Base-by-base conservation (phyloP, 2,888 invertebrate species). In the Mythimna ferrago region DNA sequence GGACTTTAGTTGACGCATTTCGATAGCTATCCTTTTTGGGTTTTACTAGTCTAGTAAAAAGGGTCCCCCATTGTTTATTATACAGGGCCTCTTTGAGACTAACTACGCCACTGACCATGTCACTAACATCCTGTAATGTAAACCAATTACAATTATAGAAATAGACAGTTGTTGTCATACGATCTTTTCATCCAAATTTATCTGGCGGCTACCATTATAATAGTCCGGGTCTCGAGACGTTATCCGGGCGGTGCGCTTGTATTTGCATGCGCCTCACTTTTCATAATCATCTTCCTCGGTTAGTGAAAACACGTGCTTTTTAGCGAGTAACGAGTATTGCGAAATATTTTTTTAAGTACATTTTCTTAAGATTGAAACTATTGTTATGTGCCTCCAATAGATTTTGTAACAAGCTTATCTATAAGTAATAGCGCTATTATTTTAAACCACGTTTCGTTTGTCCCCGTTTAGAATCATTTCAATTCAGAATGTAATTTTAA, bases 311-410 rank as follows among this genome's bases (percentile, higher is more conserved):
- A 51, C 26, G 58, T 58, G 21, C 56, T 68, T 58, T 57, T 51
- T 58, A 71, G 48, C 38, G 6, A 51, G 26, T 16, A 38, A 71
- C 26, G n/a, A n/a, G n/a, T 51, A 38, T 71, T 58, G 69, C 41
- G 19, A 71, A 38, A n/a, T 57, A 48, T 19, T 19, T 35, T 68
- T 58, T 16, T 44, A 14, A 48, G 16, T 41, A 68, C 16, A 9
- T 48, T 57, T 66, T 56, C 3, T 9, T 44, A n/a, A 6, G 16
- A 66, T 44, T 26, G n/a, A 54, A 71, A 51, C 44, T 57, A 57
- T 32, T 21, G 6, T 41, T 35, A 44, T 26, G 16, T 41, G 69
- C 57, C 48, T 57, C 35, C 48, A 44, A 14, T 14, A 44, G 11
- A 4, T 48, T 16, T 16, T 19, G 48, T 48, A 48, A 48, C 48